Conservation (phyloP, 2,797 vertebrate genomes). For the Typhlichthys eigenmanni region DNA sequence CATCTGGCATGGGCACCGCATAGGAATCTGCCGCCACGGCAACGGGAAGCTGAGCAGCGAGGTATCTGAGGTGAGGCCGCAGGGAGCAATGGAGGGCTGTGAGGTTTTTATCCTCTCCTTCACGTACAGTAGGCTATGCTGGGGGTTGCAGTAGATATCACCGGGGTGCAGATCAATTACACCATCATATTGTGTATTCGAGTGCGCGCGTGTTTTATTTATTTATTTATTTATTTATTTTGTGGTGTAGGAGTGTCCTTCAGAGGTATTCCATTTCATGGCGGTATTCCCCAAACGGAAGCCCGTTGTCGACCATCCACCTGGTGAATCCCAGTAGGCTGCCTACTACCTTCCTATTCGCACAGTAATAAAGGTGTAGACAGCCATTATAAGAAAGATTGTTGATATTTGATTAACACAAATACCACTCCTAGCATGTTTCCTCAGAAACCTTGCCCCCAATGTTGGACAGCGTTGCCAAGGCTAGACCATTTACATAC, state of each 20-base stretch:
- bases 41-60: constrained; percentile 48
- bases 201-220: no score
- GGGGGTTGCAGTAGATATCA: constrained; percentile 5
- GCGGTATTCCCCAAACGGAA: constrained; percentile 72
- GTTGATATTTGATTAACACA: no score
- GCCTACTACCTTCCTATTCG: no score
- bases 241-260: constrained; percentile 20
- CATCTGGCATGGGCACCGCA: constrained; percentile 61
- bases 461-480: no score
- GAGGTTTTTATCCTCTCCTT: constrained; percentile 15
- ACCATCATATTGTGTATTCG: neutral
- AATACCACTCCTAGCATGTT: no score
- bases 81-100: constrained; percentile 16
- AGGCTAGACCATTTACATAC: no score
- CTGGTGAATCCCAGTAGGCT: no score
- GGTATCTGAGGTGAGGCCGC: constrained; percentile 56
- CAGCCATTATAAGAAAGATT: no score
- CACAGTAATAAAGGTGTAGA: no score
- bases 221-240: constrained; percentile 16
- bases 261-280: constrained; percentile 27
- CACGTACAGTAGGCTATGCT: neutral
- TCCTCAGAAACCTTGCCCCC: no score
- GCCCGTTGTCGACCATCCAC: constrained; percentile 50
- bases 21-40: constrained; percentile 63
- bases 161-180: neutral